Evolutionary conservation across 2,797 vertebrate species (phyloP).

Genomic region (Cynopterus sphinx): DNA sequence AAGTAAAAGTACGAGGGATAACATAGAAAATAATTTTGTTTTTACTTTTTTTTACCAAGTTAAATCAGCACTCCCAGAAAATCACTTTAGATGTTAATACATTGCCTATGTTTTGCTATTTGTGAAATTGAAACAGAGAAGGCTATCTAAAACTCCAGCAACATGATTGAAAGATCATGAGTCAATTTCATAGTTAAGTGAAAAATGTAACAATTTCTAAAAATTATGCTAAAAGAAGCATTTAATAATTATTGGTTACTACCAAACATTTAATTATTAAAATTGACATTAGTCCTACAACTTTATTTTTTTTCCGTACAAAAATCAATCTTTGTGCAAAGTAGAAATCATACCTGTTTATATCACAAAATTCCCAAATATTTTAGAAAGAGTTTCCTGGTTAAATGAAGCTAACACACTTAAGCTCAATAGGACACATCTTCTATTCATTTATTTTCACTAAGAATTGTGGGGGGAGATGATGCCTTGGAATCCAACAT

Average conservation of each 20-base stretch:
- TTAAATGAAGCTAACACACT: neutral
- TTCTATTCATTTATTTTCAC: neutral
- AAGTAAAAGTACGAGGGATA: neutral
- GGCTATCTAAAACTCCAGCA: neutral
- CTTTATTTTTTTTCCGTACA: neutral
- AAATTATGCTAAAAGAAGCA: neutral
- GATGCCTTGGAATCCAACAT: neutral
- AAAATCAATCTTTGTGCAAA: neutral
- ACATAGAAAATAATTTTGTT: neutral
- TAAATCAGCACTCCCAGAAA: neutral
- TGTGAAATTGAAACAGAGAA: neutral
- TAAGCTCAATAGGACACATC: neutral
- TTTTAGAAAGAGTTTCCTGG: neutral
- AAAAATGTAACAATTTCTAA: conserved; percentile 20
- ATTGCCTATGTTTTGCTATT: neutral
- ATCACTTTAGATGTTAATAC: neutral
- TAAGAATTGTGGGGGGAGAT: neutral
- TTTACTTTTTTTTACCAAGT: neutral
- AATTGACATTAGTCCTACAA: neutral
- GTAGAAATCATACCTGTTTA: neutral
- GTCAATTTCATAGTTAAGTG: neutral
- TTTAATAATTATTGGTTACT: neutral
- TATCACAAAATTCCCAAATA: neutral
- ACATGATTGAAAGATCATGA: neutral
- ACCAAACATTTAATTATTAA: neutral